These are phyloP conservation scores for Zoanthus gigantus DNA, from an alignment of 92 coral and sea anemone species.

Conservation along the genomic window DNA sequence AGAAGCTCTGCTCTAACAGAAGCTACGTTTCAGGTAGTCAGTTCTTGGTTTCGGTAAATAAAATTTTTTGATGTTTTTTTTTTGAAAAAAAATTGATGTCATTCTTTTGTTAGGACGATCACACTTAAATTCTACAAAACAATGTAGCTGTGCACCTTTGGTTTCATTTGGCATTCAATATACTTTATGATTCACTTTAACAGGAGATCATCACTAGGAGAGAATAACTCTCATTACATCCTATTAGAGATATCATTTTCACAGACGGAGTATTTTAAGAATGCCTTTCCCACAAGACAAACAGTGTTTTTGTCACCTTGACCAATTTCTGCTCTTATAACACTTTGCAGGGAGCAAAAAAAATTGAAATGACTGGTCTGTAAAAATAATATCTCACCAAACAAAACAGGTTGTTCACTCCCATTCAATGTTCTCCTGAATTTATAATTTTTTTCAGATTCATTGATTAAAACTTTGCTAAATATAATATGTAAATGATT, in stretches of 20 bases:
- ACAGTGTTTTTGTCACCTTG: slow-evolving; percentile 4
- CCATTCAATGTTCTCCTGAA: background rate
- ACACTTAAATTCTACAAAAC: no score
- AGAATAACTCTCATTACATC: background rate
- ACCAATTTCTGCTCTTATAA: background rate
- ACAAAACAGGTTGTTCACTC: background rate
- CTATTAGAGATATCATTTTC: background rate
- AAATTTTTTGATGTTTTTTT: no score
- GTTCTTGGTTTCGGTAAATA: no score
- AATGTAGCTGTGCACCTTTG: no score
- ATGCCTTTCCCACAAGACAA: slow-evolving; percentile 1
- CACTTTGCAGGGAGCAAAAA: background rate
- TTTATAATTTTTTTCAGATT: background rate
- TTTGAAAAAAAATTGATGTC: no score
- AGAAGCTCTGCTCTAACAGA: no score
- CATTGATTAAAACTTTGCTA: background rate
- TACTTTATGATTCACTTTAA: background rate
- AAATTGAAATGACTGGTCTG: background rate
- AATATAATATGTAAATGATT: background rate
- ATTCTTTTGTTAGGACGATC: no score
- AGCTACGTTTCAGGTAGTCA: no score
- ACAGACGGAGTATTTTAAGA: background rate
- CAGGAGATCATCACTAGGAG: slow-evolving; percentile 10
- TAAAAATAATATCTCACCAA: background rate
- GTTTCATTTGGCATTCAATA: no score